Evolutionary conservation across 2,113 vertebrate genomes (phyloP).

Genomic region (Mionectes macconnelli): DNA sequence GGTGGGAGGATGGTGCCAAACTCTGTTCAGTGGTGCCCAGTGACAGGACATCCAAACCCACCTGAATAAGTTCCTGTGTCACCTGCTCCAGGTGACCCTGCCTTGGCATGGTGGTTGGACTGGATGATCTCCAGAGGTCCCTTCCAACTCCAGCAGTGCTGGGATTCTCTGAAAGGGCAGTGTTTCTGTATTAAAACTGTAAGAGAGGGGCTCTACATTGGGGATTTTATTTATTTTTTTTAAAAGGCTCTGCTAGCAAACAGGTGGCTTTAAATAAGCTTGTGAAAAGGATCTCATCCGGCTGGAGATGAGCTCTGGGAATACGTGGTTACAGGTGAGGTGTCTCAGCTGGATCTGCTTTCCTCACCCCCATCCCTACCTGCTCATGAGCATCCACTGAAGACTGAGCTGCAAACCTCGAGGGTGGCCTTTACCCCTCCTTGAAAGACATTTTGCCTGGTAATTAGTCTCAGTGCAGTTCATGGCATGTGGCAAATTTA

Average conservation of each 20-base stretch:
- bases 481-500: not conserved
- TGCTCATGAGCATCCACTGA: fast-evolving
- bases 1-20: not conserved
- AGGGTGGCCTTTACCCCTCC: not conserved
- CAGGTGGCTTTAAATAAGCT: not conserved
- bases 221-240: not conserved
- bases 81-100: not conserved
- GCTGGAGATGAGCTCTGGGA: not conserved
- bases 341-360: not conserved
- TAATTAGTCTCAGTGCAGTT: not conserved
- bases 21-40: not conserved
- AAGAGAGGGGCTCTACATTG: not conserved
- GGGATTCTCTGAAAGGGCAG: not conserved
- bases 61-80: not conserved
- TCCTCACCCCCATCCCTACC: not conserved
- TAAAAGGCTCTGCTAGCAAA: not conserved
- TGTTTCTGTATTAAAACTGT: not conserved
- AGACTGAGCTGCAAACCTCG: not conserved
- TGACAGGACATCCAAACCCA: not conserved
- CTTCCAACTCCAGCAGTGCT: not conserved
- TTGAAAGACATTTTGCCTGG: not conserved
- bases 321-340: not conserved
- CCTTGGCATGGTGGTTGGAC: not conserved
- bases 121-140: not conserved
- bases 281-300: not conserved